These are phyloP conservation scores for Triplophysa siluroides DNA, from an alignment of 2,113 vertebrate genomes.

Conservation along the genomic window DNA sequence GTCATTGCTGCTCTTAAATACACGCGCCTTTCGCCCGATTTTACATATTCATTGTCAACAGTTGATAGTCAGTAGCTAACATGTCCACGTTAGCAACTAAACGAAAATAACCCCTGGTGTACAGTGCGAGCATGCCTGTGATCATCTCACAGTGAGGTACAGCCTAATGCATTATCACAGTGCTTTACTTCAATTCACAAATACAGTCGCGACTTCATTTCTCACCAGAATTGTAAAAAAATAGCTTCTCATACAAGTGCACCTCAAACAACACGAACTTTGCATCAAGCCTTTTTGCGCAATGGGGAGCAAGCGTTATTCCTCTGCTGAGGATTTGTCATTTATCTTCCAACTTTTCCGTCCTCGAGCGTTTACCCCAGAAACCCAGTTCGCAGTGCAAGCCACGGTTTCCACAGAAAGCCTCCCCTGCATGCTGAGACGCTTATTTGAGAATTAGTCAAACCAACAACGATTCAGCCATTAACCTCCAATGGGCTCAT, in stretches of 20 bases:
- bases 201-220: conserved; percentile 62
- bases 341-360: conserved; percentile 26
- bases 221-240: conserved; percentile 40
- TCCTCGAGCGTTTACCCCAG: neutral
- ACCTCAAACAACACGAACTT: conserved; percentile 26
- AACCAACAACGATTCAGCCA: conserved; percentile 15
- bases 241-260: conserved; percentile 9
- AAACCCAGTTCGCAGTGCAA: neutral
- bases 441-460: neutral
- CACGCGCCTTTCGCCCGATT: neutral
- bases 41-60: too few relatives aligned
- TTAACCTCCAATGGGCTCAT: conserved; percentile 26
- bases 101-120: neutral
- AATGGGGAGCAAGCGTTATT: neutral
- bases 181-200: conserved; percentile 59
- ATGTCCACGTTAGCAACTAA: neutral
- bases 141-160: neutral
- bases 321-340: neutral
- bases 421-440: neutral
- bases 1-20: too few relatives aligned
- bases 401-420: neutral
- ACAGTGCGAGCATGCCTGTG: neutral
- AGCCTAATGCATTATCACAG: conserved; percentile 27
- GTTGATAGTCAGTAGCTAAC: neutral
- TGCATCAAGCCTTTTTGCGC: neutral